Conservation (phyloP, 2,888 invertebrate genomes). For the Adelognathus sp. region DNA sequence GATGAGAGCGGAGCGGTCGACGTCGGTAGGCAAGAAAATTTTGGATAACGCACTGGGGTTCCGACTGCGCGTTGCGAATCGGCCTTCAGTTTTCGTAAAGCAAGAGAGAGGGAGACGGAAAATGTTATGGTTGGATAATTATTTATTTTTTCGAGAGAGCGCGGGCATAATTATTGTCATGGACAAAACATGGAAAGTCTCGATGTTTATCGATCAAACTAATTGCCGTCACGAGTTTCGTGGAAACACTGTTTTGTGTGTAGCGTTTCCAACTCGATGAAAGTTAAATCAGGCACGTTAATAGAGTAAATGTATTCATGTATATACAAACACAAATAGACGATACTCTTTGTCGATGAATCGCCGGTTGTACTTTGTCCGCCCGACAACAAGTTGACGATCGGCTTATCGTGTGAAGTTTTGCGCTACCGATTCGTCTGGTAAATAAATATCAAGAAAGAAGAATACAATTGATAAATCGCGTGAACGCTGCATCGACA, state of each 20-base stretch:
- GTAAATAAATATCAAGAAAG: not conserved
- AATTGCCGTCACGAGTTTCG: slow-evolving; percentile 33
- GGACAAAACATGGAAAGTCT: slow-evolving; percentile 32
- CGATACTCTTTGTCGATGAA: not conserved
- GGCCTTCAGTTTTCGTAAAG: not conserved
- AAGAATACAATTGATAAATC: not conserved
- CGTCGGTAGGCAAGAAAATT: not conserved
- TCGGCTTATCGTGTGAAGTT: not conserved
- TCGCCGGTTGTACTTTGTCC: not conserved
- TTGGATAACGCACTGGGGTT: not conserved
- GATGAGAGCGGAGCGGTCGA: not conserved
- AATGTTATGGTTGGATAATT: not conserved
- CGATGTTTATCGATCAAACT: slow-evolving; percentile 58
- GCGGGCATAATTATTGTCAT: slow-evolving; percentile 39
- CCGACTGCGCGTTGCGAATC: not conserved
- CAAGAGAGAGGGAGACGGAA: not conserved
- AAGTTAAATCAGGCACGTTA: not conserved
- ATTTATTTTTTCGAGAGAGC: not conserved
- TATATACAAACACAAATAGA: not conserved
- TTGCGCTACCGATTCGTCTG: not conserved
- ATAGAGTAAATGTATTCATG: not conserved
- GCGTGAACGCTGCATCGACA: not conserved
- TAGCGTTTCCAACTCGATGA: not conserved
- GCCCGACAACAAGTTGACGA: slow-evolving; percentile 1
- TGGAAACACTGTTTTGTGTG: not conserved